Evolutionary conservation across 2,113 vertebrate genomes (phyloP).

Genomic region (Antigone vipio): DNA sequence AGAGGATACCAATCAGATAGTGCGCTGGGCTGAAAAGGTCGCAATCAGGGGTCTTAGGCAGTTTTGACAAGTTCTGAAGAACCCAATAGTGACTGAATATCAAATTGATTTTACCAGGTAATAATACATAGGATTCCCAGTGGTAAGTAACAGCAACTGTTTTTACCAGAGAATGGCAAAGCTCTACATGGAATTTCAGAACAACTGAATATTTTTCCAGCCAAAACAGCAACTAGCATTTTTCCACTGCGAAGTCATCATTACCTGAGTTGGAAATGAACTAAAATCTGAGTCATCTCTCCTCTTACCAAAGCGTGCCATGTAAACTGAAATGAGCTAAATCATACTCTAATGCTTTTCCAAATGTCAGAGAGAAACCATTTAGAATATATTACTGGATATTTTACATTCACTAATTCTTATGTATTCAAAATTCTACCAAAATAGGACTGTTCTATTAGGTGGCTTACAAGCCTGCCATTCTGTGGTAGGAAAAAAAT

Average conservation of each 20-base stretch:
- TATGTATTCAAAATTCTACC: neutral
- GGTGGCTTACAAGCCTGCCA: neutral
- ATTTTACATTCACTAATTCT: neutral
- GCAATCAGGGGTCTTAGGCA: neutral
- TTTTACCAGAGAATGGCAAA: neutral
- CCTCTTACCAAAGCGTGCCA: neutral
- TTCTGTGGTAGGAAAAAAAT: neutral
- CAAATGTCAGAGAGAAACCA: neutral
- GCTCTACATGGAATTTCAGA: neutral
- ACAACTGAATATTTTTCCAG: neutral
- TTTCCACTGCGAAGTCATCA: neutral
- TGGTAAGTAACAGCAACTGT: neutral
- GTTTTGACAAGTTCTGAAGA: neutral
- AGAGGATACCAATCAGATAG: neutral
- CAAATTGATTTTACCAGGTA: neutral
- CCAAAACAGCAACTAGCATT: neutral
- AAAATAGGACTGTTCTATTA: neutral
- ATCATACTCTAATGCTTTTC: neutral
- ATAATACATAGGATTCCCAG: neutral
- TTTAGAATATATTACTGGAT: neutral
- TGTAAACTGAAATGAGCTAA: neutral
- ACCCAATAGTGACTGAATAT: neutral
- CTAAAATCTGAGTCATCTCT: neutral
- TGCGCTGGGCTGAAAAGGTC: fast-evolving
- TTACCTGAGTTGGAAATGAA: neutral